These are phyloP conservation scores for Amniataba percoides DNA, from an alignment of 2,797 vertebrate species.

Conservation along the genomic window DNA sequence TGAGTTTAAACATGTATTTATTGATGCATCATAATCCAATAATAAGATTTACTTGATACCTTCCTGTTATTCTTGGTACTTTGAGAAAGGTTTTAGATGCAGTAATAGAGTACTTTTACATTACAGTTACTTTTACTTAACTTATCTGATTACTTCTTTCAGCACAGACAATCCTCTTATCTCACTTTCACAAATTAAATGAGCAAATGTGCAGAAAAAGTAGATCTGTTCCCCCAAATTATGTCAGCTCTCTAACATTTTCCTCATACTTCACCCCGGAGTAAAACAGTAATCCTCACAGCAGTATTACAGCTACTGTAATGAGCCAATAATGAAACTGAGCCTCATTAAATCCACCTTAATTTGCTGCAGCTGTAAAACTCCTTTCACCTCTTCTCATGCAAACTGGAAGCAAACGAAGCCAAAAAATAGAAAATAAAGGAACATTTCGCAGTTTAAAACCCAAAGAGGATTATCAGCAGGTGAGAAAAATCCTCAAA, in stretches of 20 bases:
- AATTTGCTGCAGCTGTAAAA: slow-evolving; percentile 25
- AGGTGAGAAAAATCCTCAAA: slow-evolving; percentile 13
- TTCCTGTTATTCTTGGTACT: too few relatives aligned
- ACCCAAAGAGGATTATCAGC: slow-evolving; percentile 17
- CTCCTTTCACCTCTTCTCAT: slow-evolving; percentile 8
- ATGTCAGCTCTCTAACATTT: neutral
- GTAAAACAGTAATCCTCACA: neutral
- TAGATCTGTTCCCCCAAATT: neutral
- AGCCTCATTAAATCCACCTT: slow-evolving; percentile 21
- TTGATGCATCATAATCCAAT: too few relatives aligned
- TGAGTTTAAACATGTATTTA: too few relatives aligned
- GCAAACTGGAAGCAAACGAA: slow-evolving; percentile 10
- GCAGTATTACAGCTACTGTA: neutral
- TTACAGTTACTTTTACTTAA: too few relatives aligned
- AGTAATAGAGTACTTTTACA: too few relatives aligned
- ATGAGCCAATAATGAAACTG: slow-evolving; percentile 6
- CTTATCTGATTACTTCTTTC: too few relatives aligned
- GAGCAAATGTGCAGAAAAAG: neutral
- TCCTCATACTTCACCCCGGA: neutral
- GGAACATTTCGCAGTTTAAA: neutral
- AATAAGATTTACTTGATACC: too few relatives aligned
- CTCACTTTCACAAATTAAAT: too few relatives aligned
- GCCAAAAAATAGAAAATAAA: slow-evolving; percentile 23
- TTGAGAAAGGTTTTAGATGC: too few relatives aligned
- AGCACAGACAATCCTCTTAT: too few relatives aligned